Evolutionary conservation across 2,888 invertebrate species (phyloP), one percentile per base, ranked within the genome.

Genomic region (Drosophila suboccidentalis): DNA sequence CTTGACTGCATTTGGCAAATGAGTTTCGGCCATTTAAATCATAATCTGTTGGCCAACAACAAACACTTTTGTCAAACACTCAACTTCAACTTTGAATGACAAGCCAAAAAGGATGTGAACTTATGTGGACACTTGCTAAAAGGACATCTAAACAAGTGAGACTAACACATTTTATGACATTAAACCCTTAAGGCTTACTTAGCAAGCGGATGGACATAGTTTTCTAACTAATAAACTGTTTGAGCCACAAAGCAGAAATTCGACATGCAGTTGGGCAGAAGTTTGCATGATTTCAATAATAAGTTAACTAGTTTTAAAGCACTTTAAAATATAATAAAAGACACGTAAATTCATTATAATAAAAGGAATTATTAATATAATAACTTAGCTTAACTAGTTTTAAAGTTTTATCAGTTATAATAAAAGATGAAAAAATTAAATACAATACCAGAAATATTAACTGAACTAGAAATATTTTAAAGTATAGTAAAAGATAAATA

Each of bases 1-100:
- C n/a, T 13, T 19, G 39, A 47, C 71, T 80, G 80, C 78, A 73
- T 59, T 83, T 75, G 72, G 39, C 67, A 72, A 81, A 78, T 71
- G 59, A 39, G 47, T 67, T 74, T 59, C 19, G 49, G 41, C 64
- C 54, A 74, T 78, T 83, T 67, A 26, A 73, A 70, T 47, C 41
- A 61, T 55, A 61, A 81, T 64, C 59, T 71, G 63, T 66, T 50
- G 60, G 57, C 36, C 32, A 65, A 29, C 34, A 55, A 19, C 46
- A 26, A 9, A 59, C 46, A 62, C 6, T 59, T 55, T 59, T 41
- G 32, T 29, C 44, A 34, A 13, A 36, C 43, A 26, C 44, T 29
- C 36, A 55, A 67, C 57, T 34, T 55, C 50, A 46, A 22, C n/a
- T 57, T 47, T 43, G 29, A 38, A 10, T 55, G 51, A 53, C 22